These are phyloP conservation scores for Azorinus chamasolen DNA, from an alignment of 2,888 invertebrate genomes.

Conservation along the genomic window DNA sequence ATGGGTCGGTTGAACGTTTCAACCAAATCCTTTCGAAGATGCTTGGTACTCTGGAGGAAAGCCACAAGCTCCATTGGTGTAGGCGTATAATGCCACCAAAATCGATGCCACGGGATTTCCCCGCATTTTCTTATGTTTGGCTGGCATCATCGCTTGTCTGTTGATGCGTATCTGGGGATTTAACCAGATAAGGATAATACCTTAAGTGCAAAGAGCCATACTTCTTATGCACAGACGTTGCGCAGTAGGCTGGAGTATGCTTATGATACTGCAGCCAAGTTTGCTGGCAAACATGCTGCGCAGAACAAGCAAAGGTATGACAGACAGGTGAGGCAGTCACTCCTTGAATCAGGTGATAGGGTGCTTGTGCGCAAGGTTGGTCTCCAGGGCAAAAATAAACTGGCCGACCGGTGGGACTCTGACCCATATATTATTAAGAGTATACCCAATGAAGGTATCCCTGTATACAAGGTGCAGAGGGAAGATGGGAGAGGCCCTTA, in stretches of 20 bases:
- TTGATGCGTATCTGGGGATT: conserved; percentile 33
- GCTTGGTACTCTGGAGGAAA: conserved; percentile 40
- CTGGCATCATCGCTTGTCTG: conserved; percentile 40
- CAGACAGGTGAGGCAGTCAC: too few relatives aligned
- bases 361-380: conserved; percentile 20
- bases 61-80: conserved; percentile 39
- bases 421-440: conserved; percentile 3
- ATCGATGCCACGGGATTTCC: conserved; percentile 39
- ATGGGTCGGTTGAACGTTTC: conserved; percentile 41
- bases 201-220: background rate
- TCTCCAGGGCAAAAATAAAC: conserved; percentile 5
- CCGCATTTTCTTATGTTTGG: conserved; percentile 50
- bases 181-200: background rate
- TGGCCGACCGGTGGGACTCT: conserved; percentile 26
- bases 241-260: conserved; percentile 16
- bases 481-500: conserved; percentile 1
- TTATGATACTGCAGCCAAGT: conserved; percentile 7
- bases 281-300: background rate
- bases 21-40: conserved; percentile 30
- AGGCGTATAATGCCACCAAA: conserved; percentile 45
- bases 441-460: conserved; percentile 11
- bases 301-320: too few relatives aligned
- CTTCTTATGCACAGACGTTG: conserved; percentile 23
- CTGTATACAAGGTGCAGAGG: conserved; percentile 21
- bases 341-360: conserved; percentile 19